Conservation (phyloP, 2,888 invertebrate species). For the Parascotia fuliginaria region DNA sequence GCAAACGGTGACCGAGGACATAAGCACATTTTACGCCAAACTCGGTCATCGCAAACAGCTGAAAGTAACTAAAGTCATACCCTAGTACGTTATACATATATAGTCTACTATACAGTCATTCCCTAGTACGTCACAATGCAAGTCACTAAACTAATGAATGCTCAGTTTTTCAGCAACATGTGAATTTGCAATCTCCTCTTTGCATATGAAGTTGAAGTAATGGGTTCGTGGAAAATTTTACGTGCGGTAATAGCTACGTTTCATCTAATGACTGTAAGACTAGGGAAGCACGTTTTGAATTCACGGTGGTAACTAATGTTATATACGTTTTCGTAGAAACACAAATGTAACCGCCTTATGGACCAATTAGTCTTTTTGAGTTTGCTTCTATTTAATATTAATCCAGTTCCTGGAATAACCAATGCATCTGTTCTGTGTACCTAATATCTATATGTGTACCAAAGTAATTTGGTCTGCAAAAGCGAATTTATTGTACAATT, state of each 20-base stretch:
- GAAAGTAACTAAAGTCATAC: slow-evolving; percentile 48
- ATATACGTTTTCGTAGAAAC: slow-evolving; percentile 27
- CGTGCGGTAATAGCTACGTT: slow-evolving; percentile 29
- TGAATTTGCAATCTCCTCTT: slow-evolving; percentile 52
- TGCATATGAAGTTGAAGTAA: slow-evolving; percentile 46
- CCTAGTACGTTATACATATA: slow-evolving; percentile 45
- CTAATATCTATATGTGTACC: neutral
- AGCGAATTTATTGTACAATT: slow-evolving; percentile 23
- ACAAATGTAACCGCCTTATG: slow-evolving; percentile 7
- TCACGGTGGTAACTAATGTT: slow-evolving; percentile 23
- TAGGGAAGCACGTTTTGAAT: slow-evolving; percentile 33
- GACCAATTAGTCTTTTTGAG: slow-evolving; percentile 1
- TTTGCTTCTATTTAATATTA: neutral
- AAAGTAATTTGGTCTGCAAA: slow-evolving; percentile 7
- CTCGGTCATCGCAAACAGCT: slow-evolving; percentile 3
- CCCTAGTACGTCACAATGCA: slow-evolving; percentile 58
- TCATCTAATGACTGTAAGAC: slow-evolving; percentile 48
- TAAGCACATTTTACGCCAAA: slow-evolving; percentile 6
- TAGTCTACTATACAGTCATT: slow-evolving; percentile 57
- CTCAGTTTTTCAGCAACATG: slow-evolving; percentile 60
- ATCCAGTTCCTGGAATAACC: neutral
- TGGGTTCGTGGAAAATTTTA: slow-evolving; percentile 50
- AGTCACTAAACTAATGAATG: slow-evolving; percentile 77
- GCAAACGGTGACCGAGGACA: neutral
- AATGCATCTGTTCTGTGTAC: neutral